Evolutionary conservation across 1,140 invertebrate species (phyloP), one percentile per base, ranked within the genome.

Genomic region (Pseudomyrmex concolor): DNA sequence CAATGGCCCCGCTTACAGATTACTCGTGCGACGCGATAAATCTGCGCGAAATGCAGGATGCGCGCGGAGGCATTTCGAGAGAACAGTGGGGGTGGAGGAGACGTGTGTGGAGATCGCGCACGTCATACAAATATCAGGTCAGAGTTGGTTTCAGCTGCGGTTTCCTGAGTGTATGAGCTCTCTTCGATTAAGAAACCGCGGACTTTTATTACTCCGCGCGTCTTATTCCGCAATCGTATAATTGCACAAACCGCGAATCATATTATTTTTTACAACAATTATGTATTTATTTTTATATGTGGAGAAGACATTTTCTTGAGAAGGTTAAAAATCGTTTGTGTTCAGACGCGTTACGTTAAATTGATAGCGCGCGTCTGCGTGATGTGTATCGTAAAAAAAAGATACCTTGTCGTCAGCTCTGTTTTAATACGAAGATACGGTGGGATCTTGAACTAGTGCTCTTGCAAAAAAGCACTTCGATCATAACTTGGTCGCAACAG

Each of bases 1-100:
- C 66, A 71, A 80, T 71, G 76, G 76, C 66, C 25, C 5, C 66
- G 76, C 66, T 59, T 70, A 71, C 66, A 70, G 76, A 80, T 80
- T 80, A 80, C 66, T 80, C 66, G 19, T 19, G 54, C 64, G 76
- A 50, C 76, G 66, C 76, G 76, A 60, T 80, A 80, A 80, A 80
- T 80, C 76, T 59, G 50, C 63, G 63, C 54, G 45, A 66, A 63
- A 64, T 76, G 73, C 60, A 51, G 48, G 59, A 34, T 17, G 62
- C 50, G 73, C 25, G 73, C 48, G 63, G 15, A 54, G 34, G 34
- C 34, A 57, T 78, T 78, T 78, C 64, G 43, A 70, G 54, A 25
- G 48, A 51, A 45, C 15, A 60, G 12, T 45, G 17, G 50, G 17
- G 45, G 34, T 34, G 34, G 34, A 34, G 34, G 34, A 34, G 5